Conservation (phyloP, 2,888 invertebrate species). For the Nephrocerus scutellatus region DNA sequence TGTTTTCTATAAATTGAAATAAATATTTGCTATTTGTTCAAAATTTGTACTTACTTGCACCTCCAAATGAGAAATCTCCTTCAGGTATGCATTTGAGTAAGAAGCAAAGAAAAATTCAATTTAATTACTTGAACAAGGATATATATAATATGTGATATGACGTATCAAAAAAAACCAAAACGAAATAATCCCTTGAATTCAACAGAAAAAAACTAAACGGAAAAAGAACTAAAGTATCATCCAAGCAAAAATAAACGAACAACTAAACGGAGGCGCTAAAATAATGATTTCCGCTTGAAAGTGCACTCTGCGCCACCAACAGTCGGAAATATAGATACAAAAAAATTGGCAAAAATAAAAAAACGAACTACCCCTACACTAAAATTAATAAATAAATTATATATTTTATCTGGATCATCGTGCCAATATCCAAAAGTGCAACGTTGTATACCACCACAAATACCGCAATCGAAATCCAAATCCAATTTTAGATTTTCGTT, state of each 20-base stretch:
- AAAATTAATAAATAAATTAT: no score
- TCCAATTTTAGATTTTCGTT: no score
- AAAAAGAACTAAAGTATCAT: slow-evolving; percentile 1
- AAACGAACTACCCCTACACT: no score
- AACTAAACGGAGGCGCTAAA: not conserved
- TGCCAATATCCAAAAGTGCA: no score
- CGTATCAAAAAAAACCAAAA: slow-evolving; percentile 2
- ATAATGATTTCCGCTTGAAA: no score
- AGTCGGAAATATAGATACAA: no score
- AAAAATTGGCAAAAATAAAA: no score
- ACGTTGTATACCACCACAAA: no score
- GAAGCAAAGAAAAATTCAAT: slow-evolving; percentile 1
- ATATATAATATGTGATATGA: not conserved
- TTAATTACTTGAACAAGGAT: slow-evolving; percentile 10
- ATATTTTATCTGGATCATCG: no score
- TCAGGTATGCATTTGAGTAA: slow-evolving; percentile 18
- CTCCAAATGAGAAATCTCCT: slow-evolving; percentile 71
- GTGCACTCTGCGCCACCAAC: no score
- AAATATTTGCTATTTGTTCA: slow-evolving; percentile 23
- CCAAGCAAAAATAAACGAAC: not conserved
- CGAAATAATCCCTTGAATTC: slow-evolving; percentile 3
- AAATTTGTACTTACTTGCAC: slow-evolving; percentile 56
- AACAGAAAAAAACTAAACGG: slow-evolving; percentile 6
- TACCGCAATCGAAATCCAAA: no score
- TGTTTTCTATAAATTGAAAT: no score